Evolutionary conservation across 2,888 invertebrate genomes (phyloP), one percentile per base, ranked within the genome.

Genomic region (Drosophila mulleri): DNA sequence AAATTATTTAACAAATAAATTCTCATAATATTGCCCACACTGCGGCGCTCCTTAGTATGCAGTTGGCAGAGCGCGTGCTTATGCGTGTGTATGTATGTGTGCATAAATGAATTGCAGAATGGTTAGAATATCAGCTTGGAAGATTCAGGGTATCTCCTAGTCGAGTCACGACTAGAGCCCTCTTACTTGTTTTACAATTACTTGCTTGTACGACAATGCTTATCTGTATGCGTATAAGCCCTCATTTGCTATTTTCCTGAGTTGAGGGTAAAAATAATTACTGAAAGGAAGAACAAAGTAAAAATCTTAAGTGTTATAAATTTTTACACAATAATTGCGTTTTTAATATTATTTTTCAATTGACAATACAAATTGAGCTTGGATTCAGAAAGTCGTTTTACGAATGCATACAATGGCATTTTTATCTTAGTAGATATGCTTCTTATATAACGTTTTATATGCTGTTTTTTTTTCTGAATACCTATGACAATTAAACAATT

Each of bases 361-460:
- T 76, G 76, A 76, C 76, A 74, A 62, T 76, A 69, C 75, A 79
- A 76, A 76, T 76, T 76, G 79, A 76, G 56, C 65, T 73, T 66
- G 65, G 53, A 35, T 68, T 78, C 53, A 56, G 60, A 74, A 76
- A 65, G 59, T 68, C 79, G 45, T 73, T 53, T 57, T 58, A 39
- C 59, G 56, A 79, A 35, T 78, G 47, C 68, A 61, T 53, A n/a
- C n/a, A 35, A 62, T 57, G 47, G 16, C 37, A 57, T 57, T 45
- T 57, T 52, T n/a, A 61, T 67, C 35, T 42, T 53, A 47, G 20
- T 42, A 68, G 61, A 68, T 53, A 62, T 47, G 57, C 14, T 52
- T 42, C 20, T 26, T 26, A 59, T 23, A 23, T 23, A 23, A 23
- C 20, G 32, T 29, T 58, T 64, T 52, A 41, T 53, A 18, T 54